Base-by-base conservation (phyloP, 2,888 invertebrate species). In the Teleiodes luculella region DNA sequence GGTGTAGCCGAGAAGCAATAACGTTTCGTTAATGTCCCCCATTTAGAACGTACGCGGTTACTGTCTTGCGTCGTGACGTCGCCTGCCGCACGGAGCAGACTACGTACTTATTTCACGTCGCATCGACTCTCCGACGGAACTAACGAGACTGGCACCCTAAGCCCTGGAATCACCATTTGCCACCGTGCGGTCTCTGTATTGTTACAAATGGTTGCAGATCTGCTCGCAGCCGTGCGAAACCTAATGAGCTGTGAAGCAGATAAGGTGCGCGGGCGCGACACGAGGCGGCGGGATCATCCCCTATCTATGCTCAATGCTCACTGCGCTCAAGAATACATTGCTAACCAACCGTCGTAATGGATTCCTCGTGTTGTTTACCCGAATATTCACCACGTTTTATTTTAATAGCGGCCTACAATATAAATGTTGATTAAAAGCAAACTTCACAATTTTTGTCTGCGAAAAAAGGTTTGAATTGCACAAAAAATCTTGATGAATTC, bases 161-260 rank as follows among this genome's bases (percentile, higher is more conserved):
- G 79, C 76, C 74, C 68, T 67, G 69, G 79, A 79, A 83, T 83
- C 83, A 81, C 76, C 80, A 82, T 85, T 83, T 81, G 78, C 83
- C 72, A 81, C 75, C 71, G 66, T 74, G 74, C 68, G 78, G 76
- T 80, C 76, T 74, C 72, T 74, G 83, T 86, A 86, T 88, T 87
- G 88, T 85, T 83, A 84, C 83, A 86, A 89, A 86, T 84, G 76
- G 80, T 71, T 49, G 77, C 69, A 80, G 83, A 82, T 84, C 80
- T 84, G 76, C 70, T 78, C 69, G 74, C 74, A 78, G 67, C 72
- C 74, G 78, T 81, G 79, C 74, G 80, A 68, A 72, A 79, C 79
- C 83, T 89, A 90, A 90, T 90, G 90, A 89, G 84, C 86, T 84
- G 90, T 91, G 87, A 91, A 91, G 80, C 75, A 90, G 91, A 91